phyloP scores from a whole-genome alignment of 1,140 invertebrate species.

The Holotrichia oblita region DNA sequence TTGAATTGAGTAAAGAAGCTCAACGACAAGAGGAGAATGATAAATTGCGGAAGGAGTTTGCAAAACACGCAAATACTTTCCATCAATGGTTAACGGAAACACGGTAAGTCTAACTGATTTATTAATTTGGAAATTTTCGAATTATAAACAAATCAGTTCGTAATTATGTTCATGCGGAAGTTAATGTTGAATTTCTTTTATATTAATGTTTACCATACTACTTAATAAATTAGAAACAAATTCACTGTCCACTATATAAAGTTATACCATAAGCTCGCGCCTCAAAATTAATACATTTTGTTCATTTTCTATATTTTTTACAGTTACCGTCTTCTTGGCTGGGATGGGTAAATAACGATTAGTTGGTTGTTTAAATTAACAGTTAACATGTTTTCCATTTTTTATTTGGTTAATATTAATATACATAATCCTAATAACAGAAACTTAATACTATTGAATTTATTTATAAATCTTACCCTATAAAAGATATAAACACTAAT shows the following conservation, averaged over 20 bases:
- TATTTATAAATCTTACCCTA: background rate
- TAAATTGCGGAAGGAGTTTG: constrained; percentile 97
- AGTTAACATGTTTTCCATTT: background rate
- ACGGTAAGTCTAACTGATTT: constrained; percentile 69
- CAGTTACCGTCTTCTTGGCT: constrained; percentile 79
- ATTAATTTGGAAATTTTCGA: background rate
- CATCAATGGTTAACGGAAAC: constrained; percentile 99
- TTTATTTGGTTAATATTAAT: background rate
- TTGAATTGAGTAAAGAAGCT: constrained; percentile 94
- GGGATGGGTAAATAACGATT: constrained; percentile 71
- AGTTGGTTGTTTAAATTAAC: constrained; percentile 18
- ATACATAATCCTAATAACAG: constrained; percentile 1
- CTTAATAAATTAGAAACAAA: no score
- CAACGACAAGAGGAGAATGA: constrained; percentile 99
- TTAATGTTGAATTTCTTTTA: no score
- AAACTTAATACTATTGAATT: background rate
- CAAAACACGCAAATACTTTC: constrained; percentile 98
- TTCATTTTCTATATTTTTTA: constrained; percentile 57
- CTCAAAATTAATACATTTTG: constrained; percentile 40
- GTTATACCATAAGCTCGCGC: no score
- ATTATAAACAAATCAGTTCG: background rate
- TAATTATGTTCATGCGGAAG: no score
- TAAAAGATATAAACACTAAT: no score
- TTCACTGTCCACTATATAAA: no score
- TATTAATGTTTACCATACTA: background rate